Conservation (phyloP, 2,888 invertebrate genomes). For the Heteropelma amictum region DNA sequence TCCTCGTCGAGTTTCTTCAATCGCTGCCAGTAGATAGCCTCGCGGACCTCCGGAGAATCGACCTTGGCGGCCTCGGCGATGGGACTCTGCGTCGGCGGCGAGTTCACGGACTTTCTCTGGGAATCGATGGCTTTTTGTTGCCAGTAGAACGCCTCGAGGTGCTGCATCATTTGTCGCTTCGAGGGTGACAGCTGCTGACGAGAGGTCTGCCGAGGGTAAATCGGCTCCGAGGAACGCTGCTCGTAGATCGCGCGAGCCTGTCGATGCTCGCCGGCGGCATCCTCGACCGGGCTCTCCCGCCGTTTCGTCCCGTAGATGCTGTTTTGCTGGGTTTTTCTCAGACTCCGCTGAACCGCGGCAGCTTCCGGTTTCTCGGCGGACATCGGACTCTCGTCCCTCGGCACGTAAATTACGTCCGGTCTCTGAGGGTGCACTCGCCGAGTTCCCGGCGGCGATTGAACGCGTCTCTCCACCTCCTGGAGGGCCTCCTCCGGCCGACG, state of each 20-base stretch:
- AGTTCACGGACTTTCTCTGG: slow-evolving; percentile 62
- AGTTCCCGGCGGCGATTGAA: slow-evolving; percentile 40
- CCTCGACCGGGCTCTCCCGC: slow-evolving; percentile 9
- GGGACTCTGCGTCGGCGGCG: slow-evolving; percentile 33
- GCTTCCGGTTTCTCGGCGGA: too few relatives aligned
- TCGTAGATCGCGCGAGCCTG: too few relatives aligned
- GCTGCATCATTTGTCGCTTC: slow-evolving; percentile 71
- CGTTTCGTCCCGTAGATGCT: slow-evolving; percentile 21
- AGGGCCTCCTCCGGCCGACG: too few relatives aligned
- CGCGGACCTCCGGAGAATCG: slow-evolving; percentile 73
- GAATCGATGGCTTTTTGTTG: slow-evolving; percentile 73
- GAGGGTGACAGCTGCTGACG: slow-evolving; percentile 69
- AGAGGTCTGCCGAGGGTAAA: slow-evolving; percentile 55
- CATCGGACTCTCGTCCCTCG: slow-evolving; percentile 23
- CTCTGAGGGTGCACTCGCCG: slow-evolving; percentile 33
- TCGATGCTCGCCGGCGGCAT: not conserved
- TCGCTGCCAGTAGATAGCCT: slow-evolving; percentile 85
- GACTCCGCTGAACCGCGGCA: too few relatives aligned
- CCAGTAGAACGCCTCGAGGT: slow-evolving; percentile 74
- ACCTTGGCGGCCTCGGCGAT: slow-evolving; percentile 48
- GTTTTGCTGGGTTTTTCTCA: too few relatives aligned
- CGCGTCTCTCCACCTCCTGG: slow-evolving; percentile 36
- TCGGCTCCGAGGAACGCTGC: slow-evolving; percentile 61
- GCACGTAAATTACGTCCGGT: slow-evolving; percentile 53
- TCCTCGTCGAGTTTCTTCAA: slow-evolving; percentile 84